Base-by-base conservation (phyloP, 2,797 vertebrate species). In the Silurus aristotelis region DNA sequence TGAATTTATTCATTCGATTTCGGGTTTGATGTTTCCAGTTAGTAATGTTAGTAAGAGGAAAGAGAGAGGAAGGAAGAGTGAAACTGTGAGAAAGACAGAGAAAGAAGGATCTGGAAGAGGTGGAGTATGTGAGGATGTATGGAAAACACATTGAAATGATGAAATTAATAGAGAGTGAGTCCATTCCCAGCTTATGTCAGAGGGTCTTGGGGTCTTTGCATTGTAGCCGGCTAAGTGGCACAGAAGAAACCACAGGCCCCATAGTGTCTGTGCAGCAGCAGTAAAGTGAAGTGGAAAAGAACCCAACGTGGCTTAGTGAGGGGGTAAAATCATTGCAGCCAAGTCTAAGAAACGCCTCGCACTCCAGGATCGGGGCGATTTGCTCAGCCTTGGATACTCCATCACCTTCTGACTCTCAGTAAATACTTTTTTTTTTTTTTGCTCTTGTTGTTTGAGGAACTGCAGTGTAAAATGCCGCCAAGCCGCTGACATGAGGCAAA, bases 181-280 rank as follows among this genome's bases (percentile, higher is more conserved):
- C 46, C 22, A 9, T 64, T 22, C 13, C 38, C 38, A 80, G 17
- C 27, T 80, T n/a, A 70, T 15, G 27, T 48, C 70, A 60, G 56
- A 79, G 73, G 55, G 52, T 82, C 80, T 71, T 75, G 15, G 72
- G 52, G 8, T 52, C 48, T 9, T 52, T 52, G 55, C 76, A 52
- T 12, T 83, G 80, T 64, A 79, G 70, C 80, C 5, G 83, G 64
- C 71, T 85, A 85, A 90, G 80, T 88, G 87, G 83, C 86, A 89
- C 55, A 76, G 82, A 87, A 89, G 86, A 93, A 95, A 94, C 94
- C 94, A 92, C 92, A 93, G 93, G 94, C 94, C 92, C 92, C 93
- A 88, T 85, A 84, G 88, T 91, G 93, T 95, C 93, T 94, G 71
- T 76, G 52, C 38, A n/a, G 83, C n/a, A 60, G 48, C 85, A 83